Percentiles rank a stretch among this genome's conserved stretches.
Evolutionary conservation across 2,113 vertebrate species (phyloP).

Genomic region (Taxidea taxus): DNA sequence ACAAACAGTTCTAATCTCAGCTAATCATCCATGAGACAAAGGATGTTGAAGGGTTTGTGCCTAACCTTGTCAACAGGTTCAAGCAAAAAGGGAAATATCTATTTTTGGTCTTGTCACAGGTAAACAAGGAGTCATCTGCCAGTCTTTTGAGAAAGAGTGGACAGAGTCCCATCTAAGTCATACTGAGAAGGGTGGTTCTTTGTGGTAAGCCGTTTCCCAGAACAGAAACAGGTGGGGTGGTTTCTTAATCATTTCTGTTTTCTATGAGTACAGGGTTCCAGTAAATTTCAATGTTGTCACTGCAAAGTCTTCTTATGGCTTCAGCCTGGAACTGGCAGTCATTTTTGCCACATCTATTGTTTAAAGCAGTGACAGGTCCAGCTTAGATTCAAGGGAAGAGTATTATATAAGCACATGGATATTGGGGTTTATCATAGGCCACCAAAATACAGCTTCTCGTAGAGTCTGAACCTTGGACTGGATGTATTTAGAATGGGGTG

Average conservation of each 20-base stretch:
- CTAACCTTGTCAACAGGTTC: neutral
- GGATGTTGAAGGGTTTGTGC: neutral
- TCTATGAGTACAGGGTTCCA: neutral
- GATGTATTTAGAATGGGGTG: neutral
- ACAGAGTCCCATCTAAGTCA: neutral
- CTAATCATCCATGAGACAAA: neutral
- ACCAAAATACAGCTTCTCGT: neutral
- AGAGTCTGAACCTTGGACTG: neutral
- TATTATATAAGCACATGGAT: neutral
- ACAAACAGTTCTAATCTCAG: neutral
- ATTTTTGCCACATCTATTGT: neutral
- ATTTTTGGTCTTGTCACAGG: neutral
- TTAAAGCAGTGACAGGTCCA: neutral
- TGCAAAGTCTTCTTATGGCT: neutral
- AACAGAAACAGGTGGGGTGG: neutral
- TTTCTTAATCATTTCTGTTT: neutral
- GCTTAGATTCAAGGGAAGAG: neutral
- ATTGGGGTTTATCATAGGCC: neutral
- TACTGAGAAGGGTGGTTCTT: neutral
- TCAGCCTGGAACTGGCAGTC: neutral
- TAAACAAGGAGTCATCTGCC: neutral
- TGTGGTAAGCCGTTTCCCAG: neutral
- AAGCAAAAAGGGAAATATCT: neutral
- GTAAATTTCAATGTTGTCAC: neutral
- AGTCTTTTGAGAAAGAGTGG: neutral